These are phyloP conservation scores for Spongilla lacustris DNA, from an alignment of 37 sponge, comb jelly and placozoan genomes.

Conservation along the genomic window DNA sequence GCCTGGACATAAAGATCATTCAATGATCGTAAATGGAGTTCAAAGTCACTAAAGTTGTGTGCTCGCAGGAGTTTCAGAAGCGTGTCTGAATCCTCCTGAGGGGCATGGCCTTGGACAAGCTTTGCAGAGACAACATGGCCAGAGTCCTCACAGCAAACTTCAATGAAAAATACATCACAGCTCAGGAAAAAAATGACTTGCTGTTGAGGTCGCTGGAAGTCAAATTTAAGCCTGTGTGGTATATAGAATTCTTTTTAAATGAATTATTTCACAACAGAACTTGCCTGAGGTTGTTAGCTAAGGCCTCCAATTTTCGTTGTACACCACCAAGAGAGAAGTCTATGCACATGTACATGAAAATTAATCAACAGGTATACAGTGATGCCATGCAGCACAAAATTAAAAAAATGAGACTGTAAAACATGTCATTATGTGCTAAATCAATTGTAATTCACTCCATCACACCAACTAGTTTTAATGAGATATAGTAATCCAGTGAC, in stretches of 20 bases:
- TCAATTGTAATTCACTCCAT: no score
- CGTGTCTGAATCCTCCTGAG: slow-evolving; percentile 22
- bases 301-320: not conserved
- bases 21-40: slow-evolving; percentile 23
- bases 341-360: not conserved
- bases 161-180: slow-evolving; percentile 48
- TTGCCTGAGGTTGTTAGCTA: slow-evolving; percentile 15
- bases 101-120: slow-evolving; percentile 27
- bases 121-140: slow-evolving; percentile 30
- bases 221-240: slow-evolving; percentile 18
- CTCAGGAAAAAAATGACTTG: slow-evolving; percentile 33
- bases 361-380: no score
- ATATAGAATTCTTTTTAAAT: not conserved
- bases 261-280: not conserved
- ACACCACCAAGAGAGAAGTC: slow-evolving; percentile 40
- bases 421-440: no score
- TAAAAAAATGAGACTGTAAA: no score
- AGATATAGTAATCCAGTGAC: no score
- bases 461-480: no score
- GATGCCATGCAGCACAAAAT: no score
- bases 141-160: slow-evolving; percentile 36
- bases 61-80: slow-evolving; percentile 21
- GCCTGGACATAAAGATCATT: slow-evolving; percentile 29
- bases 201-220: slow-evolving; percentile 13
- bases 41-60: slow-evolving; percentile 17